Evolutionary conservation across 2,113 vertebrate genomes (phyloP).

Genomic region (Elachura formosa): DNA sequence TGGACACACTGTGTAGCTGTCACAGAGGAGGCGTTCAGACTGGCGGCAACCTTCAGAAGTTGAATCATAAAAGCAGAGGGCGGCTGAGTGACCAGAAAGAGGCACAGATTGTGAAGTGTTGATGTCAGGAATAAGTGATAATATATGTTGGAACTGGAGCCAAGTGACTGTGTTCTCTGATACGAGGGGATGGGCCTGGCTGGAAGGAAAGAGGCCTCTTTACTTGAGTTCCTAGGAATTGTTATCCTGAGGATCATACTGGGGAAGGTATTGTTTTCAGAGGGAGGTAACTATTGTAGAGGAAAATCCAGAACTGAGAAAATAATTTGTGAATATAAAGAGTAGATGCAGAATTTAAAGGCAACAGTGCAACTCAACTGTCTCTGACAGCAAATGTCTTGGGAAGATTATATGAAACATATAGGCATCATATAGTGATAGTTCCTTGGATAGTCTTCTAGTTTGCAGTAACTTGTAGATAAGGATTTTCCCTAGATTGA

Average conservation of each 20-base stretch:
- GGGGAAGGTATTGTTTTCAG: background rate
- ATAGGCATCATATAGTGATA: background rate
- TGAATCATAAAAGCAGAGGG: conserved; percentile 3
- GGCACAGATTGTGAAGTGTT: background rate
- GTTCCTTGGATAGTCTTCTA: background rate
- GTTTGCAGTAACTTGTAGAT: background rate
- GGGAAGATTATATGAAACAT: background rate
- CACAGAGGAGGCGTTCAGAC: background rate
- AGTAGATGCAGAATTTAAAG: background rate
- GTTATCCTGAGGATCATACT: background rate
- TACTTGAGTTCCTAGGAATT: background rate
- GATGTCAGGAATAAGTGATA: conserved; percentile 2
- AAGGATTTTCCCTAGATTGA: background rate
- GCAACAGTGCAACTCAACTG: background rate
- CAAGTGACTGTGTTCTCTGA: conserved; percentile 16
- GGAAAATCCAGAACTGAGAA: background rate
- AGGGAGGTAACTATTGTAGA: background rate
- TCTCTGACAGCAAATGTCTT: background rate
- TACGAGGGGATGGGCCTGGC: background rate
- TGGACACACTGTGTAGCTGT: background rate
- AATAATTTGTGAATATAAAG: background rate
- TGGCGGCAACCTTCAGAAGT: background rate
- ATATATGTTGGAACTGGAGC: background rate
- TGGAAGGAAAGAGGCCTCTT: conserved; percentile 15
- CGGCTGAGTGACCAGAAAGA: conserved; percentile 19